These are phyloP conservation scores for Amphiura filiformis DNA, from an alignment of 35 echinoderm and acorn worm species.

Conservation along the genomic window DNA sequence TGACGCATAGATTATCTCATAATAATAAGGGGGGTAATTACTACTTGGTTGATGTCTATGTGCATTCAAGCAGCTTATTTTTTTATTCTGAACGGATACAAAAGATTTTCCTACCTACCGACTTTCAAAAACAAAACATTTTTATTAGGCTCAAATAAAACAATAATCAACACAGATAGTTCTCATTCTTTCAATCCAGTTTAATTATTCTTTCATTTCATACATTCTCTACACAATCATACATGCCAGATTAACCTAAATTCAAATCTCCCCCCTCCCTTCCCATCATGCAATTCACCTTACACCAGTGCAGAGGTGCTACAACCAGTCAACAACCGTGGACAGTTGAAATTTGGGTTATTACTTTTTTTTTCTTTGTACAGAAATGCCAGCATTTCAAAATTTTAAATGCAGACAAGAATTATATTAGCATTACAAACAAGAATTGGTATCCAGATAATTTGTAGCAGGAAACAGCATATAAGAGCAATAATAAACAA, in stretches of 20 bases:
- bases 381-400: slow-evolving; percentile 11
- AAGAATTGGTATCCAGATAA: neutral
- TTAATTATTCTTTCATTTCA: neutral
- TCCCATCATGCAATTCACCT: slow-evolving; percentile 1
- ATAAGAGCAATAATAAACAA: neutral
- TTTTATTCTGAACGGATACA: no score
- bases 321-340: neutral
- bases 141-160: no score
- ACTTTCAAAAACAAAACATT: no score
- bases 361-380: neutral
- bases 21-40: no score
- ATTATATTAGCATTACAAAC: neutral
- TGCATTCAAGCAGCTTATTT: no score
- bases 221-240: slow-evolving; percentile 8
- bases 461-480: neutral
- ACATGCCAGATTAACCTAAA: neutral
- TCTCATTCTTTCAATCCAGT: neutral
- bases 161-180: no score
- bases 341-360: neutral
- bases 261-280: neutral
- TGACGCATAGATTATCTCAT: no score
- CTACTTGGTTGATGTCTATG: no score
- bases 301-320: neutral
- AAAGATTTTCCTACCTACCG: no score
- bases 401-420: neutral